Base-by-base conservation (phyloP, 2,888 invertebrate species). In the Drosophila mimetica region DNA sequence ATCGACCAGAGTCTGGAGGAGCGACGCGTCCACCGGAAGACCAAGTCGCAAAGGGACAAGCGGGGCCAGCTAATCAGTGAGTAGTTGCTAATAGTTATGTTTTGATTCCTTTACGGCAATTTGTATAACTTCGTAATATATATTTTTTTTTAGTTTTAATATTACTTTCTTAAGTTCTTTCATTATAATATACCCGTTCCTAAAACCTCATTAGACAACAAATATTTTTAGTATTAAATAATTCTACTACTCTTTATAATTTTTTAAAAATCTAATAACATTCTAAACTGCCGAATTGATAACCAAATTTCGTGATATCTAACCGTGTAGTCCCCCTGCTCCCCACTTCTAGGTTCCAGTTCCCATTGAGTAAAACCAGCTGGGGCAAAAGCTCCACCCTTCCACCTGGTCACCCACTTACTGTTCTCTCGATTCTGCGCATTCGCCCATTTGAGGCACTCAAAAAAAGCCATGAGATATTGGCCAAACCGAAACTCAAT, bases 1-100 rank as follows among this genome's bases (percentile, higher is more conserved):
- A 92, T 92, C 67, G 92, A 92, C 84, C 90, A 92, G 69, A 92
- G 90, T 54, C 81, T 88, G 25, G 92, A 92, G 57, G 92, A 92
- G 70, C 80, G 92, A n/a, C 81, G 90, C 28, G 92, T 92, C 63
- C 91, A 91, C 69, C 89, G 92, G 13, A 92, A 91, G 81, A 92
- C 92, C 60, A 91, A 91, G 80, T 91, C 92, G 64, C 92, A 92
- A 74, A 85, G 92, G 25, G 90, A 92, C 71, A 91, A 91, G 75
- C 88, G 91, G 41, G 91, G 91, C 4, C 90, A 91, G 69, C 82
- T 91, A 59, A 86, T 91, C 82, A 90, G 91, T 91, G 83, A 90
- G 90, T 88, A 0, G 9, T 28, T 6, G 11, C 3, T 11, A 16
- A 8, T 36, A 36, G 8, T 36, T 36, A 28, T 8, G 2, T 8